These are phyloP conservation scores for Atta texana DNA, from an alignment of 1,140 invertebrate genomes.

Conservation along the genomic window DNA sequence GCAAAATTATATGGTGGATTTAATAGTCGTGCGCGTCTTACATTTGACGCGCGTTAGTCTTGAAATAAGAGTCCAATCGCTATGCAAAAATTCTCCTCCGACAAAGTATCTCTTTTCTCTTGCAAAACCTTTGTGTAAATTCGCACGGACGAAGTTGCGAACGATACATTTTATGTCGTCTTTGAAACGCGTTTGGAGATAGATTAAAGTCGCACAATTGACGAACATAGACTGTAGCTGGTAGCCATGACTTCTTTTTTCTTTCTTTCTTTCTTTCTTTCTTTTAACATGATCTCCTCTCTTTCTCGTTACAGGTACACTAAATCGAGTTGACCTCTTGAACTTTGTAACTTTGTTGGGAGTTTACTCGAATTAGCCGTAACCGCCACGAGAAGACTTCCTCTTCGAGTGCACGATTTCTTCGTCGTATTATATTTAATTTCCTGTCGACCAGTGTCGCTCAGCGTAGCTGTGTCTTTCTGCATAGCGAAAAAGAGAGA, in stretches of 20 bases:
- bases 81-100: not conserved
- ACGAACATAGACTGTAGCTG: not conserved
- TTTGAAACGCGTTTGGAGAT: slow-evolving; percentile 4
- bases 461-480: slow-evolving; percentile 23
- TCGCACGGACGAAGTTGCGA: not conserved
- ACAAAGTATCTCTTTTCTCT: not conserved
- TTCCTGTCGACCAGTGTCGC: slow-evolving; percentile 59
- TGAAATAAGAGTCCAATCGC: not conserved
- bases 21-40: slow-evolving; percentile 15
- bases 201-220: not conserved
- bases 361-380: slow-evolving; percentile 70
- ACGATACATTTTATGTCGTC: not conserved
- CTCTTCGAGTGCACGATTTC: slow-evolving; percentile 52
- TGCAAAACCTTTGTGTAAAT: not conserved
- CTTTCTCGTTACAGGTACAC: slow-evolving; percentile 66
- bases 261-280: too few relatives aligned
- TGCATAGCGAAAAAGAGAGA: not conserved
- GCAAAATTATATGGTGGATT: slow-evolving; percentile 41
- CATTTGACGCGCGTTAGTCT: not conserved
- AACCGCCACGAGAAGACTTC: slow-evolving; percentile 65
- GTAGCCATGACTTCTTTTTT: not conserved
- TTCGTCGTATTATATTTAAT: slow-evolving; percentile 65
- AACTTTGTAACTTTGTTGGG: slow-evolving; percentile 73
- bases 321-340: slow-evolving; percentile 74
- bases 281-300: slow-evolving; percentile 15